Percentiles rank a stretch among this genome's conserved stretches.
phyloP scores from a whole-genome alignment of 2,888 invertebrate genomes.

The Muscina levida region DNA sequence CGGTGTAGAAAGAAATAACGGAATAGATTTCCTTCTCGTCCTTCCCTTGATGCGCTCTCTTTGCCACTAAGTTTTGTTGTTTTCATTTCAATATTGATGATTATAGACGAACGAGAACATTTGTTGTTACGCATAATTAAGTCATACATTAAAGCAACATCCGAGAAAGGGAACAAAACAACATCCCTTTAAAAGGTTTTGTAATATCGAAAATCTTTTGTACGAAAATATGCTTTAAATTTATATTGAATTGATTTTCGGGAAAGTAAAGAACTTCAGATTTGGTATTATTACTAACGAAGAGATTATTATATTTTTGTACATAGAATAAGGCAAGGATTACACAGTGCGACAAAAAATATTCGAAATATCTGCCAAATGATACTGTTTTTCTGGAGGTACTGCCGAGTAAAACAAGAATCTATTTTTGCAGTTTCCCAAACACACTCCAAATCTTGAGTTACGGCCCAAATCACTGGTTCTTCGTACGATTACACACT shows the following conservation, averaged over 20 bases:
- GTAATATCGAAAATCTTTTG: not conserved
- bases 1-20: slow-evolving; percentile 38
- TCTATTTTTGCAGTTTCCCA: no score
- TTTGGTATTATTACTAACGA: no score
- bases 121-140: slow-evolving; percentile 64
- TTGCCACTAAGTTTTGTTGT: no score
- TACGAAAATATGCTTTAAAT: slow-evolving; percentile 3
- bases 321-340: no score
- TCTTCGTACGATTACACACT: no score
- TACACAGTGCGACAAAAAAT: no score
- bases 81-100: slow-evolving; percentile 45
- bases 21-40: slow-evolving; percentile 54
- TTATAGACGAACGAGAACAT: slow-evolving; percentile 30
- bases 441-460: no score
- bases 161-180: slow-evolving; percentile 8
- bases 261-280: slow-evolving; percentile 2
- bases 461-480: no score
- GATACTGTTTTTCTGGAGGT: no score
- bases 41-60: slow-evolving; percentile 52
- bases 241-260: slow-evolving; percentile 46
- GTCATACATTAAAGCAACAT: slow-evolving; percentile 44
- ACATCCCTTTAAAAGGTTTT: slow-evolving; percentile 31
- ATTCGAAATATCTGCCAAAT: no score
- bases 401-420: no score
- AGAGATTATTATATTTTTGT: no score